phyloP scores from a whole-genome alignment of 2,797 vertebrate species.

The Sus cebifrons region DNA sequence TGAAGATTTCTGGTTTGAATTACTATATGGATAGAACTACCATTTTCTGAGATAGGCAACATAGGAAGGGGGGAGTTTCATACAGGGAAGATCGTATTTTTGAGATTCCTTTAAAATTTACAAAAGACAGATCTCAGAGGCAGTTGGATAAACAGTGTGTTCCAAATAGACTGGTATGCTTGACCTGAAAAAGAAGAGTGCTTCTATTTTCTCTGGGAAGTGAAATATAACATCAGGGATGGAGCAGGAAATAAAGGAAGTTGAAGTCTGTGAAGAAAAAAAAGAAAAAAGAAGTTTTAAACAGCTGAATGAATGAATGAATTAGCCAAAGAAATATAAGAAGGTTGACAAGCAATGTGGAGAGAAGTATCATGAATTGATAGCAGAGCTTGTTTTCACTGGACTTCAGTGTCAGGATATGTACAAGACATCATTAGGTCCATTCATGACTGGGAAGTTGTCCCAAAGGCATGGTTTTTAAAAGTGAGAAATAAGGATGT shows the following conservation, averaged over 20 bases:
- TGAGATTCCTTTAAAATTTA: background rate
- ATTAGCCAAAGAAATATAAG: background rate
- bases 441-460: background rate
- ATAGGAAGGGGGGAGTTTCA: background rate
- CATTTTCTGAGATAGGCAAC: background rate
- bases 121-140: background rate
- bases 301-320: background rate
- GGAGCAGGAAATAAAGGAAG: background rate
- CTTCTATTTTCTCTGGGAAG: conserved; percentile 26
- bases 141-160: background rate
- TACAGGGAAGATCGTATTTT: background rate
- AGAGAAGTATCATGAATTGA: background rate
- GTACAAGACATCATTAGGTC: background rate
- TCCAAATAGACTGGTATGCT: background rate
- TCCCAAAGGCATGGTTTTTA: background rate
- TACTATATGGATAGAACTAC: background rate
- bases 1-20: background rate
- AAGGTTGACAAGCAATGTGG: background rate
- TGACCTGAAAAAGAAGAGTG: background rate
- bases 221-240: background rate
- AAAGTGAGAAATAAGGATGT: background rate
- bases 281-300: background rate
- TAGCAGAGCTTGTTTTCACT: background rate
- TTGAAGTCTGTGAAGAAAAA: conserved; percentile 8
- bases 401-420: background rate